A percentile compares a stretch with the other conserved stretches of the same genome.
These are phyloP conservation scores for Anastatus disparis DNA, from an alignment of 1,140 invertebrate species.

Conservation along the genomic window DNA sequence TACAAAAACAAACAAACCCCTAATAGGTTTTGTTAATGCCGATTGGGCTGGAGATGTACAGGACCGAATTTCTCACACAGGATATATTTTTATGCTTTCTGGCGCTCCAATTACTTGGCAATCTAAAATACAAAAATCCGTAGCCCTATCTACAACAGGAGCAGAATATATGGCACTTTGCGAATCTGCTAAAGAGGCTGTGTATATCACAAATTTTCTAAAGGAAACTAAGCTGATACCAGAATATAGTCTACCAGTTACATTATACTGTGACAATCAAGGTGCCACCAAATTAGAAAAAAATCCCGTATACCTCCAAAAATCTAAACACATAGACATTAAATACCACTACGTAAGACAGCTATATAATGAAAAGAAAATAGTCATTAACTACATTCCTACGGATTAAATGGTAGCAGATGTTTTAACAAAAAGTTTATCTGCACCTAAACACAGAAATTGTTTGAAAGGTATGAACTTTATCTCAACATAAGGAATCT, in stretches of 20 bases:
- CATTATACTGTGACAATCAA: conserved; percentile 48
- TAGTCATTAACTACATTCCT: too few species aligned
- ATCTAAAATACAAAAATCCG: conserved; percentile 1
- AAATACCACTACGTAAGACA: conserved; percentile 56
- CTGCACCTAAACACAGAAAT: too few species aligned
- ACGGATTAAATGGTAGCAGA: too few species aligned
- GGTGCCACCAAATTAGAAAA: conserved; percentile 56
- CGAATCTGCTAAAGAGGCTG: too few species aligned
- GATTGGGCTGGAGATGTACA: background rate
- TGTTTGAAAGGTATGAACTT: too few species aligned
- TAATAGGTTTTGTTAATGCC: background rate
- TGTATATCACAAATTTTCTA: too few species aligned
- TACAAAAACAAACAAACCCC: background rate
- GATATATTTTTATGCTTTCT: background rate
- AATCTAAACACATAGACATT: conserved; percentile 57
- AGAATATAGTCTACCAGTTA: too few species aligned
- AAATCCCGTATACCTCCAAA: conserved; percentile 51
- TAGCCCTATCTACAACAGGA: conserved; percentile 38
- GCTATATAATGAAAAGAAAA: too few species aligned
- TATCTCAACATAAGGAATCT: too few species aligned
- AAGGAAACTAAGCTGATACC: too few species aligned
- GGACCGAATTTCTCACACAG: background rate
- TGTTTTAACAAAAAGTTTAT: too few species aligned
- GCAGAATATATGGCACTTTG: conserved; percentile 35
- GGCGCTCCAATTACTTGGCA: conserved; percentile 1